phyloP scores from a whole-genome alignment of 2,113 vertebrate genomes.

The Ptyas mucosa region DNA sequence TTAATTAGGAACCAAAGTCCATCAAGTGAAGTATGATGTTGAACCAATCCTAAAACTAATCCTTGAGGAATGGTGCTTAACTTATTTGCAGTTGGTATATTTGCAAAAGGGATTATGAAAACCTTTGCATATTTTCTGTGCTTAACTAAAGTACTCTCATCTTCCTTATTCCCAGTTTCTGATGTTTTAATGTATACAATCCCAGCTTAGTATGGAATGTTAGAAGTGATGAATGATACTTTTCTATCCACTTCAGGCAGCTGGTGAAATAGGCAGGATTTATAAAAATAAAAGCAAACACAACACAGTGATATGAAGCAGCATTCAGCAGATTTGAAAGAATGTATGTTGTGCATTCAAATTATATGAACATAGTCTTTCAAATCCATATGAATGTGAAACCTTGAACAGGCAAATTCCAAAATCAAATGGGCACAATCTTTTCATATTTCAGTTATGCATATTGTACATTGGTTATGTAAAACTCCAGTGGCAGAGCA shows the following conservation, averaged over 20 bases:
- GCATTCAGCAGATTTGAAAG: not conserved
- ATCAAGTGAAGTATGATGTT: not conserved
- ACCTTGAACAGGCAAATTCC: not conserved
- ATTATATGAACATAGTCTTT: not conserved
- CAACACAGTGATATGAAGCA: not conserved
- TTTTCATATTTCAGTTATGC: not conserved
- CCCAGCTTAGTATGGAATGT: not conserved
- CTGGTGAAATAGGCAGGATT: not conserved
- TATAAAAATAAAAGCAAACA: not conserved
- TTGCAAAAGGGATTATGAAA: not conserved
- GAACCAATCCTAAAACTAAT: not conserved
- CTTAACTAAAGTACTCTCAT: not conserved
- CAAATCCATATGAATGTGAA: not conserved
- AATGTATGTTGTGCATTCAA: not conserved
- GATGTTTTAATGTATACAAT: not conserved
- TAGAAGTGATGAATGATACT: not conserved
- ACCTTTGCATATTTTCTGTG: not conserved
- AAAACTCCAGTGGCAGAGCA: not conserved
- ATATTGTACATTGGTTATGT: not conserved
- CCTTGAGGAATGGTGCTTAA: conserved; percentile 6
- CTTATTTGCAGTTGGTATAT: conserved; percentile 5
- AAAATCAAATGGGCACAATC: not conserved
- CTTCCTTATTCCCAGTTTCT: not conserved
- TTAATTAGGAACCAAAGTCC: not conserved
- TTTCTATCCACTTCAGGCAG: not conserved